Evolutionary conservation across 1,140 invertebrate species (phyloP).

Genomic region (Notospermus geniculatus): DNA sequence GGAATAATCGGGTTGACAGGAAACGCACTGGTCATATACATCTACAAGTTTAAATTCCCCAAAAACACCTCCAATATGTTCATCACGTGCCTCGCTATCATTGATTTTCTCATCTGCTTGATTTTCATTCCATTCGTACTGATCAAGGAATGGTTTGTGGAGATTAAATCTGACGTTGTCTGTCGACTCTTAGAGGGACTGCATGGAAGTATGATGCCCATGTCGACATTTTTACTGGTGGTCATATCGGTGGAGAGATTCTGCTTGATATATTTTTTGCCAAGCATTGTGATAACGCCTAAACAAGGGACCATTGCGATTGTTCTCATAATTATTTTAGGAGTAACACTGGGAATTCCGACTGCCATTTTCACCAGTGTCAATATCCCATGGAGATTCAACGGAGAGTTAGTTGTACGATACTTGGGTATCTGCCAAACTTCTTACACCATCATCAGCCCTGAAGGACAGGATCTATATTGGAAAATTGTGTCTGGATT

Average conservation of each 20-base stretch:
- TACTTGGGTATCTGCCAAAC: slow-evolving; percentile 29
- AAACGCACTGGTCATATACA: slow-evolving; percentile 32
- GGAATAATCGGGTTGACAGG: slow-evolving; percentile 31
- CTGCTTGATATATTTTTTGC: slow-evolving; percentile 30
- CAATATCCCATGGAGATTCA: slow-evolving; percentile 18
- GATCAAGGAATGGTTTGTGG: slow-evolving; percentile 32
- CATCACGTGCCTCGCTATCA: slow-evolving; percentile 32
- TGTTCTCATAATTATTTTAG: slow-evolving; percentile 22
- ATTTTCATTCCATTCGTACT: slow-evolving; percentile 37
- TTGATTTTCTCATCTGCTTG: slow-evolving; percentile 35
- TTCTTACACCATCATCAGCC: slow-evolving; percentile 24
- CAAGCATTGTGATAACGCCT: slow-evolving; percentile 18
- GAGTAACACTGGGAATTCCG: slow-evolving; percentile 25
- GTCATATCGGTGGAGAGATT: slow-evolving; percentile 40
- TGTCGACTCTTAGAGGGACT: slow-evolving; percentile 35
- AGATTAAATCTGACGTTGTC: slow-evolving; percentile 30
- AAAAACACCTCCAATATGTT: slow-evolving; percentile 34
- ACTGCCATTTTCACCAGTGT: slow-evolving; percentile 31
- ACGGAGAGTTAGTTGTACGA: not conserved
- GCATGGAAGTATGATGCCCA: slow-evolving; percentile 27
- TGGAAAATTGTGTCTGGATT: slow-evolving; percentile 32
- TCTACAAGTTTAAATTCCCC: slow-evolving; percentile 26
- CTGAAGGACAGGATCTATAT: slow-evolving; percentile 23
- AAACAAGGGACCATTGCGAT: slow-evolving; percentile 23
- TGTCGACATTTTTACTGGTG: slow-evolving; percentile 34